These are phyloP conservation scores for Burhinus bistriatus DNA, from an alignment of 2,113 vertebrate species.

Conservation along the genomic window DNA sequence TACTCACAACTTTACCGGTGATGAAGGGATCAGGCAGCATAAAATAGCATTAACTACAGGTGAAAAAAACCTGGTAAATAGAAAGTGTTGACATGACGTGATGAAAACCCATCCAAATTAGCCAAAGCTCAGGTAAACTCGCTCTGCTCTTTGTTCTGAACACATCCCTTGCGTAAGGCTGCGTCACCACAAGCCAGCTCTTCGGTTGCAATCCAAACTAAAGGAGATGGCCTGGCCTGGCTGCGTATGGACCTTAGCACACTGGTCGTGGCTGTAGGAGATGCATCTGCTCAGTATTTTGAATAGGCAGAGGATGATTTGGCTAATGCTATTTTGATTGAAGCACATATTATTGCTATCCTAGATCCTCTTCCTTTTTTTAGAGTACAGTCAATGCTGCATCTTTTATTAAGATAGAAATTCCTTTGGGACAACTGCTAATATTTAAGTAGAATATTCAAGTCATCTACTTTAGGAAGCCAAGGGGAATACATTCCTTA, in stretches of 20 bases:
- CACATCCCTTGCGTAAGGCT: background rate
- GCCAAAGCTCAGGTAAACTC: background rate
- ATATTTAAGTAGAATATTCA: background rate
- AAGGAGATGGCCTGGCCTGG: background rate
- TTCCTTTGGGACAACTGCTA: background rate
- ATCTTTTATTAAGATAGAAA: background rate
- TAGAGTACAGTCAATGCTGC: background rate
- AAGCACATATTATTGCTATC: fast-evolving
- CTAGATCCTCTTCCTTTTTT: background rate
- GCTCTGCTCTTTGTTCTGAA: background rate
- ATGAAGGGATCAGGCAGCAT: background rate
- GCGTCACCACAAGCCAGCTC: fast-evolving
- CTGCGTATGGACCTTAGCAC: fast-evolving
- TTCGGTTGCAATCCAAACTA: background rate
- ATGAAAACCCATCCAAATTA: background rate
- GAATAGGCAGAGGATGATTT: background rate
- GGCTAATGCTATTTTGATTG: background rate
- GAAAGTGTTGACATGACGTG: background rate
- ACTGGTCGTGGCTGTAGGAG: fast-evolving
- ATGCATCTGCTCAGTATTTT: background rate
- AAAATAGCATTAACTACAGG: background rate
- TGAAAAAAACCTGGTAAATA: background rate
- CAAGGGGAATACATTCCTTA: constrained; percentile 3
- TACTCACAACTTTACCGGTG: fast-evolving
- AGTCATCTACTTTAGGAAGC: background rate